These are phyloP conservation scores for Cardinalis cardinalis DNA, from an alignment of 2,113 vertebrate species.

Conservation along the genomic window DNA sequence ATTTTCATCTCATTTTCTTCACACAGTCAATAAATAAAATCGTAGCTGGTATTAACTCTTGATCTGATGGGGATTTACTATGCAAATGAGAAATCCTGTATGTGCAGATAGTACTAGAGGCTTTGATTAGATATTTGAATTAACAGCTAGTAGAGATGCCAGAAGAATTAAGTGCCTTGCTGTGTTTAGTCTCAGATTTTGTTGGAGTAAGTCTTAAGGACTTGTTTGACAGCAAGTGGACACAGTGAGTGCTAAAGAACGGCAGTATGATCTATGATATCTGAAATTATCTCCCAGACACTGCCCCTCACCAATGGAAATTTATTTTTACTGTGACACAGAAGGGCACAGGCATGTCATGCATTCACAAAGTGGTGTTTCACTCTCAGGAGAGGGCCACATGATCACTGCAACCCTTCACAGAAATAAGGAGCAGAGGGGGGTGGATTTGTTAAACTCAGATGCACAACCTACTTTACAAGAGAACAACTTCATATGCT, in stretches of 20 bases:
- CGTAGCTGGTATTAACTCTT: neutral
- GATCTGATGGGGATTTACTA: neutral
- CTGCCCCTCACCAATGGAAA: neutral
- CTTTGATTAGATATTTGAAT: neutral
- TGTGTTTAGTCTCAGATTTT: neutral
- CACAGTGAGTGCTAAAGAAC: neutral
- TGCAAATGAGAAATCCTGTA: neutral
- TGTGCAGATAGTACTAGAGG: neutral
- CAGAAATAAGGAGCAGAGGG: neutral
- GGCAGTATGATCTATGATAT: neutral
- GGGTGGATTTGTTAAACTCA: neutral
- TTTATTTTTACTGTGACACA: conserved; percentile 41
- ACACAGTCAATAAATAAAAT: neutral
- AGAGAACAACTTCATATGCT: neutral
- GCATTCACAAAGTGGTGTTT: conserved; percentile 8
- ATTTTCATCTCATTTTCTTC: neutral
- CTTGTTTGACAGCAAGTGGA: neutral
- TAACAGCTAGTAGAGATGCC: neutral
- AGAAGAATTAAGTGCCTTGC: neutral
- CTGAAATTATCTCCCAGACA: neutral
- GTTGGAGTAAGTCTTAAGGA: neutral
- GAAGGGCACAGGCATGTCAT: conserved; percentile 12
- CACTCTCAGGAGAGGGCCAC: neutral
- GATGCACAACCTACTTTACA: neutral
- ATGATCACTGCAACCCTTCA: neutral